Evolutionary conservation across 2,113 vertebrate species (phyloP).

Genomic region (Pterocles orientalis): DNA sequence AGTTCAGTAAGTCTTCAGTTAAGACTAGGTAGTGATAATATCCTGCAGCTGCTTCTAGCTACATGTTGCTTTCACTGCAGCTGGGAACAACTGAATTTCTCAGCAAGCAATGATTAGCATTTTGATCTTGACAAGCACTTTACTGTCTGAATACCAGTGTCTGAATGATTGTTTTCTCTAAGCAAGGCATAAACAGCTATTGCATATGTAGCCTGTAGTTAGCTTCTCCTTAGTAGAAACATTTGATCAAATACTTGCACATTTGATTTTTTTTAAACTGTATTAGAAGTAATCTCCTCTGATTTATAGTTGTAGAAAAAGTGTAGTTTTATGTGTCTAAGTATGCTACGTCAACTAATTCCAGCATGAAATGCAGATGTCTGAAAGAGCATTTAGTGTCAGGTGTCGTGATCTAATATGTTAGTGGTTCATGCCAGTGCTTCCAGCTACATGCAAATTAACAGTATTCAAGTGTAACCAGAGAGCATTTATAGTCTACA

Average conservation of each 20-base stretch:
- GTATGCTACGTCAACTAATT: background rate
- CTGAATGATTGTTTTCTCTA: conserved; percentile 60
- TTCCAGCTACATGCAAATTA: conserved; percentile 66
- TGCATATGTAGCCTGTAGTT: conserved; percentile 1
- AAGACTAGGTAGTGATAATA: conserved; percentile 14
- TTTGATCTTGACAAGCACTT: conserved; percentile 76
- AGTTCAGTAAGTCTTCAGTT: background rate
- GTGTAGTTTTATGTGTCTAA: background rate
- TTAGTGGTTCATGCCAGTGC: conserved; percentile 24
- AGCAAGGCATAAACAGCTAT: conserved; percentile 49
- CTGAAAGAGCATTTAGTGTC: conserved; percentile 34
- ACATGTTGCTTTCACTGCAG: conserved; percentile 42
- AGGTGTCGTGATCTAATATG: conserved; percentile 37
- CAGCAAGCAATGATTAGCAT: conserved; percentile 73
- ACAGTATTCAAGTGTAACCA: conserved; percentile 67
- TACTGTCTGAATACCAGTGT: conserved; percentile 69
- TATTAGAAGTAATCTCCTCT: background rate
- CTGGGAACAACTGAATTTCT: conserved; percentile 67
- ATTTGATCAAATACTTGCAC: conserved; percentile 6
- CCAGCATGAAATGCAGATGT: background rate
- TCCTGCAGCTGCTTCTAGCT: conserved; percentile 41
- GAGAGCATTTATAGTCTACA: conserved; percentile 53
- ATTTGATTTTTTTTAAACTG: background rate
- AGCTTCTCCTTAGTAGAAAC: conserved; percentile 53
- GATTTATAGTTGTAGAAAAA: background rate